A percentile compares a stretch with the other conserved stretches of the same genome.
These are phyloP conservation scores for Mya arenaria DNA, from an alignment of 1,140 invertebrate genomes.

Conservation along the genomic window DNA sequence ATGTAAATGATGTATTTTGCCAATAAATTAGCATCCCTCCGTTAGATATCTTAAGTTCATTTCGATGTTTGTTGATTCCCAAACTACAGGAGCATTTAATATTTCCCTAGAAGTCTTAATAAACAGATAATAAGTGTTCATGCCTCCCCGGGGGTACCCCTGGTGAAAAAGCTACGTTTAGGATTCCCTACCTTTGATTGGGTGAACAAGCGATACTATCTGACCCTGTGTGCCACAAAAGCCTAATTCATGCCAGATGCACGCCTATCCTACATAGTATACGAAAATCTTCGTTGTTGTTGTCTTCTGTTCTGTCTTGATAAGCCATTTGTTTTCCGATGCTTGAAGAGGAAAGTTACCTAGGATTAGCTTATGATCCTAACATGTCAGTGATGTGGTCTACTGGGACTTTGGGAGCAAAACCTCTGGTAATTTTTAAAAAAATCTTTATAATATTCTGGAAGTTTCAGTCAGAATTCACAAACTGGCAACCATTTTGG, in stretches of 20 bases:
- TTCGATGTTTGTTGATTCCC: too few species aligned
- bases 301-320: constrained; percentile 31
- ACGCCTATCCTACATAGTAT: constrained; percentile 38
- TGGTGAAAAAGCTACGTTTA: constrained; percentile 38
- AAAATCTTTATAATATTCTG: background rate
- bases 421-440: constrained; percentile 52
- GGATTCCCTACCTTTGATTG: constrained; percentile 47
- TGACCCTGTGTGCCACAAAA: constrained; percentile 47
- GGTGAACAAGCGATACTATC: constrained; percentile 48
- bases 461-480: constrained; percentile 10
- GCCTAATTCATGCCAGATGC: constrained; percentile 56
- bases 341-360: constrained; percentile 52
- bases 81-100: too few species aligned
- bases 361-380: constrained; percentile 54
- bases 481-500: constrained; percentile 22
- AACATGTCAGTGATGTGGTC: constrained; percentile 44
- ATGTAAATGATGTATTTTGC: constrained; percentile 36
- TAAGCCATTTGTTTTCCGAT: constrained; percentile 56
- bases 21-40: constrained; percentile 40
- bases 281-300: constrained; percentile 21
- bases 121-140: too few species aligned
- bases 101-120: too few species aligned
- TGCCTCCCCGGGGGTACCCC: constrained; percentile 39
- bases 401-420: constrained; percentile 48
- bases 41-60: background rate